Base-by-base conservation (phyloP, 2,888 invertebrate genomes). In the Diadegma fenestrale region DNA sequence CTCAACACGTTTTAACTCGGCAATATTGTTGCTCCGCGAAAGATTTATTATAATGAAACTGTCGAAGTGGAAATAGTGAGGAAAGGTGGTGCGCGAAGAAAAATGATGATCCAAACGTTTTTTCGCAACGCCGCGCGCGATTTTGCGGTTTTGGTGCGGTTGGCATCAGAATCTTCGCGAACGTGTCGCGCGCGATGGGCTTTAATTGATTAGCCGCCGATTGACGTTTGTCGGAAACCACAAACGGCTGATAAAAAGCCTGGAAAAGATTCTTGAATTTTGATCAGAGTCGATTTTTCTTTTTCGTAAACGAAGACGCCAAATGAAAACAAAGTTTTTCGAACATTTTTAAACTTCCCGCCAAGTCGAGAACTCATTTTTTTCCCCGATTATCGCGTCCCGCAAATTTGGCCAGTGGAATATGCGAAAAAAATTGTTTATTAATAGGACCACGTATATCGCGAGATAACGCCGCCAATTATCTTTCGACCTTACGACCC, bases 41-140 rank as follows among this genome's bases (percentile, higher is more conserved):
- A 71, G 58, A 85, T 85, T 85, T 85, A 85, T 85, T 82, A 64
- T 85, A 69, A 85, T 85, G 69, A 79, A 79, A 71, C 85, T 85
- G 85, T 85, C 85, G 78, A 80, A 80, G 78, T 33, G 48, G 43
- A 26, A 54, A 73, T 72, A 63, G 51, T 68, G 41, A 69, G 43
- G 22, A 12, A 63, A 37, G n/a, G 19, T 41, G 45, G 8, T 12
- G 41, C 10, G 14, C 17, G 10, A 33, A 33, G 45, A 45, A 14
- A 33, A 63, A 45, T 63, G 43, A 61, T 78, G 37, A 54, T 54
- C 66, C 48, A 37, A 12, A 68, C 51, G 30, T 43, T 68, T 66
- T 64, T 58, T 58, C 26, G 26, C n/a, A 26, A 14, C 54, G 7
- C 0, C 17, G 37, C 37, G 33, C 37, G 37, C 37, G n/a, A n/a